Base-by-base conservation (phyloP, 1,140 invertebrate genomes). In the Acromyrmex charruanus region DNA sequence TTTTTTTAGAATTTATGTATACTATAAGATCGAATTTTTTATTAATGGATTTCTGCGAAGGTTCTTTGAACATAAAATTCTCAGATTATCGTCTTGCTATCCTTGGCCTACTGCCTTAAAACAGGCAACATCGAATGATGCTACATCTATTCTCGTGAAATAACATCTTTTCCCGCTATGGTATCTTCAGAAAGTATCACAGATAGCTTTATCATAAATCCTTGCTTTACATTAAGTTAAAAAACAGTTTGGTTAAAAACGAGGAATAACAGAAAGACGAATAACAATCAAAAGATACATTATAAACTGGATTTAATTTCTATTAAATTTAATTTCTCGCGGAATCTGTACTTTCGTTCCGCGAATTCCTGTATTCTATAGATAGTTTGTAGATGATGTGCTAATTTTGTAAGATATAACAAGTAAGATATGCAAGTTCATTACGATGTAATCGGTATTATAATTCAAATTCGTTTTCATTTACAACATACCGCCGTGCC, bases 81-180 rank as follows among this genome's bases (percentile, higher is more conserved):
- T 85, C 28, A 18, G 61, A 79, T 65, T 63, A 86, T 71, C 63
- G 53, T 84, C 75, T 86, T n/a, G 71, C 18, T 91, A 89, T 89
- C 91, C 92, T 92, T 92, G 92, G 87, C 91, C 88, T 77, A 90
- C 85, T 91, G 58, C 68, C 77, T 86, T 53, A 53, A 88, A 72
- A 81, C 63, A 55, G 14, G 9, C 21, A 71, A 44, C 39, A 35
- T 71, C 21, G 84, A 75, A 51, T 77, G 66, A 81, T 71, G 66
- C 21, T 72, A 53, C 14, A 49, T 35, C 63, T 55, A 74, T 61
- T 63, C 39, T 74, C 68, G 55, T 44, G 3, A 6, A 81, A 71
- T 79, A 25, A 72, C 3, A 14, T 14, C 12, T 58, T n/a, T 71
- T n/a, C 49, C 58, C 12, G 31, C 12, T 39, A n/a, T 12, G 61